Conservation (phyloP, 2,113 vertebrate species). For the Nesogale talazaci region DNA sequence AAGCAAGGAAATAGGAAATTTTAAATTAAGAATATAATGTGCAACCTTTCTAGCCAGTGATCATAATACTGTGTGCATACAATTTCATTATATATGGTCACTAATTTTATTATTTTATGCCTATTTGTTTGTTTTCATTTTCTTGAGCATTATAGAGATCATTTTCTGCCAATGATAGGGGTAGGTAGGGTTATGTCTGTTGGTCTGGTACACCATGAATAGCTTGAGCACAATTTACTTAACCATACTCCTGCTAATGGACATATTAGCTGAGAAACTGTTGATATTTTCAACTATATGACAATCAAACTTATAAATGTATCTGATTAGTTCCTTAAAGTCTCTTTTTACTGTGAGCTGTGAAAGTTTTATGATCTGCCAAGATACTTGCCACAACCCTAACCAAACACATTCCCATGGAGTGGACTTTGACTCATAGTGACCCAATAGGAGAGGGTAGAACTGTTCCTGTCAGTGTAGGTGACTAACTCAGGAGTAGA, state of each 20-base stretch:
- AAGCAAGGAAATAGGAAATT: slow-evolving; percentile 37
- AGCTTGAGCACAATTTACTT: not conserved
- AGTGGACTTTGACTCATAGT: too few species aligned
- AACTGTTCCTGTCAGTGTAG: too few species aligned
- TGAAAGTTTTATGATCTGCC: not conserved
- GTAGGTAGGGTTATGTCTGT: too few species aligned
- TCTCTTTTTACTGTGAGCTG: not conserved
- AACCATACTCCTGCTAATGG: not conserved
- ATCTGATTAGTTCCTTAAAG: not conserved
- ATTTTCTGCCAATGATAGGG: not conserved
- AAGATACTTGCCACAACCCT: too few species aligned
- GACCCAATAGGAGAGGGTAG: too few species aligned
- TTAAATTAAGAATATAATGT: slow-evolving; percentile 1
- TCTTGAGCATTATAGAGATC: not conserved
- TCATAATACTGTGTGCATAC: too few species aligned
- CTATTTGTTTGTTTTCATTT: not conserved
- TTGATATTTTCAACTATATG: not conserved
- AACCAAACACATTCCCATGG: too few species aligned
- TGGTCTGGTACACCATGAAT: not conserved
- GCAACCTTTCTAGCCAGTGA: not conserved
- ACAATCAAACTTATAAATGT: not conserved
- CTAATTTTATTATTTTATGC: not conserved
- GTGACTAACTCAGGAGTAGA: too few species aligned
- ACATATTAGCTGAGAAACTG: not conserved
- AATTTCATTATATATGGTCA: not conserved